These are phyloP conservation scores for Metridium senile DNA, from an alignment of 92 coral and sea anemone species.

Conservation along the genomic window DNA sequence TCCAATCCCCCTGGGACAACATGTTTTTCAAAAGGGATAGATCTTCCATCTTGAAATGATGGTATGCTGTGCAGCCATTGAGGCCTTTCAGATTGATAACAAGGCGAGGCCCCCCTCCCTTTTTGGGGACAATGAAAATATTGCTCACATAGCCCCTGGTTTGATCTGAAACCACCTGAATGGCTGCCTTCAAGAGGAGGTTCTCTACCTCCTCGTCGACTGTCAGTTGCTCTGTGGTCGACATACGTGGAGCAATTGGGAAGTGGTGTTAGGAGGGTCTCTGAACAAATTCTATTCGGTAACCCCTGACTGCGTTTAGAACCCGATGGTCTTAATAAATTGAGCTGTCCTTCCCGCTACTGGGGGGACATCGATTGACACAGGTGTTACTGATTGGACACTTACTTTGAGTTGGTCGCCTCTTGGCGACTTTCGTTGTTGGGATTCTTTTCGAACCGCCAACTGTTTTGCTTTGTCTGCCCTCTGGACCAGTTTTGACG, in stretches of 20 bases:
- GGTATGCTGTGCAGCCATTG: slow-evolving; percentile 21
- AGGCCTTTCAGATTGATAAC: slow-evolving; percentile 38
- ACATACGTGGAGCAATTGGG: neutral
- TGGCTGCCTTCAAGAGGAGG: slow-evolving; percentile 2
- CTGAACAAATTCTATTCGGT: neutral
- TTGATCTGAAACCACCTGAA: slow-evolving; percentile 13
- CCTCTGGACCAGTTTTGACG: slow-evolving; percentile 21
- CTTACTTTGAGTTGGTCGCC: neutral
- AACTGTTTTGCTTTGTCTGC: slow-evolving; percentile 8
- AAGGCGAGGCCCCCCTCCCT: slow-evolving; percentile 41
- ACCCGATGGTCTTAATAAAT: slow-evolving; percentile 2
- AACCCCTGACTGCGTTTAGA: slow-evolving; percentile 7
- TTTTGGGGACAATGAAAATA: slow-evolving; percentile 37
- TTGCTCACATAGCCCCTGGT: slow-evolving; percentile 25
- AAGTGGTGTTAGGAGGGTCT: slow-evolving; percentile 8
- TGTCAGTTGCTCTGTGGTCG: neutral
- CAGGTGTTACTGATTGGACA: neutral
- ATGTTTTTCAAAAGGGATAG: slow-evolving; percentile 29
- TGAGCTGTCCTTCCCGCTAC: slow-evolving; percentile 21
- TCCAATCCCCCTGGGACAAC: slow-evolving; percentile 30
- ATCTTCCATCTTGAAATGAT: slow-evolving; percentile 40
- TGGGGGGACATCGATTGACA: neutral
- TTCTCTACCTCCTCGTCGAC: neutral
- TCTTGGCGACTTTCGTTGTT: too few species aligned
- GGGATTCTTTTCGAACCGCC: neutral